These are phyloP conservation scores for Philereme vetulata DNA, from an alignment of 2,888 invertebrate species.

Conservation along the genomic window DNA sequence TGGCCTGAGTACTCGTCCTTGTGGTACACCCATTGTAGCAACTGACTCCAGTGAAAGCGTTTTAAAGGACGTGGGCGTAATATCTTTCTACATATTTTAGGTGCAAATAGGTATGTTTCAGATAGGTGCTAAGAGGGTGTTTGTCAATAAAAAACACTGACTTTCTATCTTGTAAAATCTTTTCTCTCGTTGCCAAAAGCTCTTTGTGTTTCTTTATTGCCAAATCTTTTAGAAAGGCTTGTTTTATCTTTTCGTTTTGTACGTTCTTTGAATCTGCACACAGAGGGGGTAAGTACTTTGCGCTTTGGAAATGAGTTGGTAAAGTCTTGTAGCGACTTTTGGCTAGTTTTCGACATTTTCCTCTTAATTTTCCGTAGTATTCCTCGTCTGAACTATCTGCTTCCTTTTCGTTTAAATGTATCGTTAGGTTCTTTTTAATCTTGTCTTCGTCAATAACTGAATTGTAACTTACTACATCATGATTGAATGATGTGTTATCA, in stretches of 20 bases:
- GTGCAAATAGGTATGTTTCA: neutral
- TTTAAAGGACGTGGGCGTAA: too few relatives aligned
- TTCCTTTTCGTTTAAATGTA: constrained; percentile 67
- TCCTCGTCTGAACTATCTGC: constrained; percentile 55
- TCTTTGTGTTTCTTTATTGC: constrained; percentile 83
- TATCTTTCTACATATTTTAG: too few relatives aligned
- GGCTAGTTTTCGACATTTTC: constrained; percentile 69
- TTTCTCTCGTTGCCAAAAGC: constrained; percentile 79
- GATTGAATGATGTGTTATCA: constrained; percentile 45
- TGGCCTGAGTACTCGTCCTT: too few relatives aligned
- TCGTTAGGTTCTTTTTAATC: constrained; percentile 51
- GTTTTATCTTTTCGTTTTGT: constrained; percentile 63
- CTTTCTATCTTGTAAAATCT: constrained; percentile 85
- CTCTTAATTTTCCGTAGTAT: constrained; percentile 55
- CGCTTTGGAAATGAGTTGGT: constrained; percentile 71
- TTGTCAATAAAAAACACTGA: constrained; percentile 53
- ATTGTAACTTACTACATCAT: constrained; percentile 62
- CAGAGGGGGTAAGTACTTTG: constrained; percentile 64
- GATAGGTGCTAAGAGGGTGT: too few relatives aligned
- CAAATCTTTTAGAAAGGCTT: constrained; percentile 70
- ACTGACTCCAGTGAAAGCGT: too few relatives aligned
- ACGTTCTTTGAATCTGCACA: constrained; percentile 46
- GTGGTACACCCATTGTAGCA: too few relatives aligned
- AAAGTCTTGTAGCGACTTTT: constrained; percentile 67
- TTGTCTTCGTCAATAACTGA: constrained; percentile 63